phyloP scores from a whole-genome alignment of 2,797 vertebrate genomes.

The Orientallactaga sibirica region DNA sequence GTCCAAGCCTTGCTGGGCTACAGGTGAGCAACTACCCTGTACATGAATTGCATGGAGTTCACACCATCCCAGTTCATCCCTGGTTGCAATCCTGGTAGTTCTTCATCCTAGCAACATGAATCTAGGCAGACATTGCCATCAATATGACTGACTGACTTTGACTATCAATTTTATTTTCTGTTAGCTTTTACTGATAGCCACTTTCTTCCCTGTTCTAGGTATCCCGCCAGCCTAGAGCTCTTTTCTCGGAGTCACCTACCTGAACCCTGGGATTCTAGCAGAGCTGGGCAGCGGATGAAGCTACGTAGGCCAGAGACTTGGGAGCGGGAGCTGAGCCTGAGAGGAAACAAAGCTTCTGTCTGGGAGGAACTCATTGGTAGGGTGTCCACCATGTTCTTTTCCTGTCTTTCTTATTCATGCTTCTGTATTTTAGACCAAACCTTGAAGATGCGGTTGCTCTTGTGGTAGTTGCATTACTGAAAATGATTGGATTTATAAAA shows the following conservation, averaged over 20 bases:
- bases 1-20: conserved; percentile 93
- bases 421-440: not conserved
- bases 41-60: not conserved
- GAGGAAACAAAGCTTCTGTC: conserved; percentile 90
- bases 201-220: conserved; percentile 86
- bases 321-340: conserved; percentile 91
- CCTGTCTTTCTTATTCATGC: not conserved
- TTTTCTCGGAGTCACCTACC: conserved; percentile 92
- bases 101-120: not conserved
- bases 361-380: conserved; percentile 95
- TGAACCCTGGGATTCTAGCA: conserved; percentile 91
- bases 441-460: not conserved
- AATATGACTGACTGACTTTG: not conserved
- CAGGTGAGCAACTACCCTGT: conserved; percentile 86
- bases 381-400: not conserved
- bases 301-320: conserved; percentile 91
- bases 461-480: not conserved
- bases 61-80: not conserved
- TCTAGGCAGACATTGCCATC: not conserved
- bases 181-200: not conserved
- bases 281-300: conserved; percentile 92
- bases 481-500: not conserved
- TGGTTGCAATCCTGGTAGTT: not conserved
- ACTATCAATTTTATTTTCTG: not conserved
- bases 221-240: conserved; percentile 88